A percentile compares a stretch with the other conserved stretches of the same genome.
phyloP scores from a whole-genome alignment of 2,888 invertebrate genomes.

The Tenodera sinensis region DNA sequence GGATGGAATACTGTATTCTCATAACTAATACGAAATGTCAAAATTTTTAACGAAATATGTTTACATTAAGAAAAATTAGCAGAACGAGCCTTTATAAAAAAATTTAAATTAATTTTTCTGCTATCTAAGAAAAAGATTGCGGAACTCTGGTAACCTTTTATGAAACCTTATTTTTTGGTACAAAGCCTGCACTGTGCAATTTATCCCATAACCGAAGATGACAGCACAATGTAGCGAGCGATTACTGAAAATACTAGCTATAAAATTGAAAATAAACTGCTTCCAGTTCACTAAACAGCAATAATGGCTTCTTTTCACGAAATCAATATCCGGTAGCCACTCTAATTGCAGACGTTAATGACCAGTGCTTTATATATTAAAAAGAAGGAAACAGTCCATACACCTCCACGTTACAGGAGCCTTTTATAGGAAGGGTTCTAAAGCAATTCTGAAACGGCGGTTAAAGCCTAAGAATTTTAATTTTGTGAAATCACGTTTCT shows the following conservation, averaged over 20 bases:
- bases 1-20: too few species aligned
- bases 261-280: not conserved
- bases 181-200: not conserved
- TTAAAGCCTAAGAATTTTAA: not conserved
- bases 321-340: not conserved
- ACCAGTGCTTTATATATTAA: not conserved
- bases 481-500: not conserved
- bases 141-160: too few species aligned
- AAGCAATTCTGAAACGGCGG: not conserved
- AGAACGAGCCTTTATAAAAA: too few species aligned
- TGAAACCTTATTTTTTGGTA: too few species aligned
- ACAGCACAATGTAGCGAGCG: not conserved
- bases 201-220: not conserved
- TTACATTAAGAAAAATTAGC: too few species aligned
- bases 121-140: too few species aligned
- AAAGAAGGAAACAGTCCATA: not conserved
- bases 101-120: too few species aligned
- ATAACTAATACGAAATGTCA: too few species aligned
- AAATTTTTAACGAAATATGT: too few species aligned
- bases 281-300: not conserved
- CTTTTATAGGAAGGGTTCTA: not conserved
- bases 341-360: not conserved
- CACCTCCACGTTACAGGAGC: not conserved
- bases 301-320: not conserved
- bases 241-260: not conserved